Evolutionary conservation across 2,888 invertebrate species (phyloP).

Genomic region (Crocallis elinguaria): DNA sequence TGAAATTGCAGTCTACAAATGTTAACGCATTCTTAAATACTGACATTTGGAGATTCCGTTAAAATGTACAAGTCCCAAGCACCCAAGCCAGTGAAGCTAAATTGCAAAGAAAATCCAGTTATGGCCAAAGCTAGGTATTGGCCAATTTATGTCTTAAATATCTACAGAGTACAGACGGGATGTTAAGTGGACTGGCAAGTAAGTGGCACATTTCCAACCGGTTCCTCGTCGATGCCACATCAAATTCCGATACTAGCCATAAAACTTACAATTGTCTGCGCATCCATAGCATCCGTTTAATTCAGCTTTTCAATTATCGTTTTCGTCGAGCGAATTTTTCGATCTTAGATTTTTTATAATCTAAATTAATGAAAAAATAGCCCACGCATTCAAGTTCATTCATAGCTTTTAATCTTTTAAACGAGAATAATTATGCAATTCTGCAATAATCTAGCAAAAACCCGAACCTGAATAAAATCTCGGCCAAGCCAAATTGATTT

Average conservation of each 20-base stretch:
- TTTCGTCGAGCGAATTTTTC: background rate
- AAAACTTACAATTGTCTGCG: constrained; percentile 32
- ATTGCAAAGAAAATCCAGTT: constrained; percentile 19
- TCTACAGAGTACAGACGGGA: constrained; percentile 26
- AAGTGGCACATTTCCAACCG: constrained; percentile 40
- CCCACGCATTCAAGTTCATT: constrained; percentile 1
- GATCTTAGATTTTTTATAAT: background rate
- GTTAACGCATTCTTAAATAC: constrained; percentile 3
- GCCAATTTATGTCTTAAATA: constrained; percentile 27
- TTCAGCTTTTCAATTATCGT: constrained; percentile 16
- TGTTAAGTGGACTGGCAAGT: constrained; percentile 32
- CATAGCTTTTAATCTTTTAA: constrained; percentile 5
- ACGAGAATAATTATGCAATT: constrained; percentile 38
- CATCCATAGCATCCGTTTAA: constrained; percentile 22
- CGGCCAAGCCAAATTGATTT: constrained; percentile 29
- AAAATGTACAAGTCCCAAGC: background rate
- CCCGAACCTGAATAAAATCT: constrained; percentile 18
- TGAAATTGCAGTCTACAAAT: constrained; percentile 15
- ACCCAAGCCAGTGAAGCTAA: background rate
- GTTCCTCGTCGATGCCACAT: constrained; percentile 33
- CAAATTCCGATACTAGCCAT: constrained; percentile 34
- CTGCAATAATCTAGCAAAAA: constrained; percentile 19
- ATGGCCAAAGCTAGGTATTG: constrained; percentile 21
- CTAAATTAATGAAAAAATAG: background rate
- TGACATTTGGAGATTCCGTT: background rate